Conservation (phyloP, 2,888 invertebrate species). For the Creontiades dilutus region DNA sequence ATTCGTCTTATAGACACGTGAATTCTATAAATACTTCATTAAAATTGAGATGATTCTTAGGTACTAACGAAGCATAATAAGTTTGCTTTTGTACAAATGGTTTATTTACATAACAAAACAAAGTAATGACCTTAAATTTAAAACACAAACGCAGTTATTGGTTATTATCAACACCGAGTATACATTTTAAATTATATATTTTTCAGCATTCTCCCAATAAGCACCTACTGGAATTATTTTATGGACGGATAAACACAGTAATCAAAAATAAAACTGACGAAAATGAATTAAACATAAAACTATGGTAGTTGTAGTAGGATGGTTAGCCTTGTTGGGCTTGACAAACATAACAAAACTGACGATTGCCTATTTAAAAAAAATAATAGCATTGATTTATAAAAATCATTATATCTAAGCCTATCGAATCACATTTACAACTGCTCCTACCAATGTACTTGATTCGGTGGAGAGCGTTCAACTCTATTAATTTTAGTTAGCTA, state of each 20-base stretch:
- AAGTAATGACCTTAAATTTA: conserved; percentile 22
- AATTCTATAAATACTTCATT: too few species aligned
- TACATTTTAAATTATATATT: neutral
- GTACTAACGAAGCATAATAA: too few species aligned
- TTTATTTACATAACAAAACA: conserved; percentile 52
- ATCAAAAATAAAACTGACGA: neutral
- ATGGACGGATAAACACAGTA: conserved; percentile 39
- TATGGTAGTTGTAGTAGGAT: neutral
- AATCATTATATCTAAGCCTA: neutral
- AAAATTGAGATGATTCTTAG: too few species aligned
- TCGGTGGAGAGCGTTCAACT: neutral
- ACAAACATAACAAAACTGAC: conserved; percentile 23
- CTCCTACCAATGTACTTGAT: neutral
- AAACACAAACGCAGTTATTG: conserved; percentile 47
- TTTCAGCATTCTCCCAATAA: neutral
- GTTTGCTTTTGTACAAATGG: conserved; percentile 5
- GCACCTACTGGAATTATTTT: conserved; percentile 22
- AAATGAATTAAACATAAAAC: neutral
- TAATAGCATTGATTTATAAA: neutral
- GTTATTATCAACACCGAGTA: conserved; percentile 41
- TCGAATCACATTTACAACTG: conserved; percentile 17
- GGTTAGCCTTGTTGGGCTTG: neutral
- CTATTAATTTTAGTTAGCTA: too few species aligned
- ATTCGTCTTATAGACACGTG: too few species aligned
- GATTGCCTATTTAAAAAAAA: neutral